Evolutionary conservation across 1,140 invertebrate species (phyloP), one percentile per base, ranked within the genome.

Genomic region (Planococcus citri): DNA sequence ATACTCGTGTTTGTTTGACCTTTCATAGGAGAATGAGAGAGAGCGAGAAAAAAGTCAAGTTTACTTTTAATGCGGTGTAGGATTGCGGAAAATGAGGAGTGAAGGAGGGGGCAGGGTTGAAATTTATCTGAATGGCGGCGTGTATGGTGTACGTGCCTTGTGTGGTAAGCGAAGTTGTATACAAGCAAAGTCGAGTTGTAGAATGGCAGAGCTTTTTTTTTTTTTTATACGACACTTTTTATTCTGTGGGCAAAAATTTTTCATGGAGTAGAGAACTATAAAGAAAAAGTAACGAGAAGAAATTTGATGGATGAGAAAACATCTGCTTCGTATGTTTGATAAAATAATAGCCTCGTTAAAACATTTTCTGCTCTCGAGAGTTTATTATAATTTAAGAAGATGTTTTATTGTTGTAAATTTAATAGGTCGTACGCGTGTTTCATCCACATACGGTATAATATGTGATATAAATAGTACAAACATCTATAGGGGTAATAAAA

Each of bases 341-440:
- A 51, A 51, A 51, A 51, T 51, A 51, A 51, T 51, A 51, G 41
- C 41, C 41, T 51, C 41, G 41, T 51, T 51, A 51, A 51, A 51
- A 51, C 17, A 17, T 51, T 51, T 51, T 37, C 33, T 14, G 33
- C 41, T 6, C 41, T 14, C 6, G 2, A 33, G 29, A 33, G 29
- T 33, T 33, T 33, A 17, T 51, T 51, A 51, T 51, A 51, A 51
- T 51, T 51, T 51, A 51, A 20, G 41, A 51, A 20, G 17, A 14
- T 51, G 17, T 51, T 51, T 51, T 51, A 51, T 51, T 51, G 41
- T 51, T 3, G 17, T 14, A 51, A 51, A 51, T 51, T 51, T 51
- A 51, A 51, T 20, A 17, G 17, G 41, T 37, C n/a, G 41, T 17
- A n/a, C 41, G n/a, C 41, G 41, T 20, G 41, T 51, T 51, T 17